Percentiles rank a stretch among this genome's conserved stretches.
Evolutionary conservation across 2,888 invertebrate species (phyloP).

Genomic region (Leptogaster cylindrica): DNA sequence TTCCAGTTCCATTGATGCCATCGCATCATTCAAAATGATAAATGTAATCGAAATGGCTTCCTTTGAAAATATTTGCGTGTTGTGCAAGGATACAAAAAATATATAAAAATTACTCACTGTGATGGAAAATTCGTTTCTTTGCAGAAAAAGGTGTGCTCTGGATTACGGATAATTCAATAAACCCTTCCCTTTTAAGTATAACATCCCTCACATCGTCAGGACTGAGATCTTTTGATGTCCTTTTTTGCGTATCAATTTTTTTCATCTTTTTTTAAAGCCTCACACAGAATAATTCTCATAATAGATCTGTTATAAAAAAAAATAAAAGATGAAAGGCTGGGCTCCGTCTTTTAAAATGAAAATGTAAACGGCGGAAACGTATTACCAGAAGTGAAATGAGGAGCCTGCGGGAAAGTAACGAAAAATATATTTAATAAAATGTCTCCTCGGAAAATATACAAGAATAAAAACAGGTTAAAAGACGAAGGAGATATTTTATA

Average conservation of each 20-base stretch:
- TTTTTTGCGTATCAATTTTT: conserved; percentile 27
- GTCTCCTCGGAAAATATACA: no score
- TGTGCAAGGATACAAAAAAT: not conserved
- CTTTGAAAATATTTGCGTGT: conserved; percentile 34
- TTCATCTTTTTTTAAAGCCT: no score
- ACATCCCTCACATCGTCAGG: conserved; percentile 12
- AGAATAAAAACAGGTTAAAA: no score
- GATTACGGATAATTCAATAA: conserved; percentile 35
- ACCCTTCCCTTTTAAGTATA: conserved; percentile 26
- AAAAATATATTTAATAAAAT: no score
- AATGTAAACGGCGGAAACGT: not conserved
- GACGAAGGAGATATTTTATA: no score
- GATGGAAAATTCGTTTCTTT: conserved; percentile 15
- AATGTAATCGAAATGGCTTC: conserved; percentile 33
- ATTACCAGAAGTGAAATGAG: no score
- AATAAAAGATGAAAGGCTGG: conserved; percentile 6
- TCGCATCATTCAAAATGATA: no score
- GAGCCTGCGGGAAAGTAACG: no score
- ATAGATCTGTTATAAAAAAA: conserved; percentile 19
- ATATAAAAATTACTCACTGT: not conserved
- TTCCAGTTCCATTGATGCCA: no score
- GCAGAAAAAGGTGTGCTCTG: conserved; percentile 19
- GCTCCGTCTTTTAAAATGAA: not conserved
- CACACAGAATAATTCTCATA: conserved; percentile 17
- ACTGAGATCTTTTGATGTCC: conserved; percentile 31